Conservation (phyloP, 2,797 vertebrate genomes). For the Galagoides demidoff region DNA sequence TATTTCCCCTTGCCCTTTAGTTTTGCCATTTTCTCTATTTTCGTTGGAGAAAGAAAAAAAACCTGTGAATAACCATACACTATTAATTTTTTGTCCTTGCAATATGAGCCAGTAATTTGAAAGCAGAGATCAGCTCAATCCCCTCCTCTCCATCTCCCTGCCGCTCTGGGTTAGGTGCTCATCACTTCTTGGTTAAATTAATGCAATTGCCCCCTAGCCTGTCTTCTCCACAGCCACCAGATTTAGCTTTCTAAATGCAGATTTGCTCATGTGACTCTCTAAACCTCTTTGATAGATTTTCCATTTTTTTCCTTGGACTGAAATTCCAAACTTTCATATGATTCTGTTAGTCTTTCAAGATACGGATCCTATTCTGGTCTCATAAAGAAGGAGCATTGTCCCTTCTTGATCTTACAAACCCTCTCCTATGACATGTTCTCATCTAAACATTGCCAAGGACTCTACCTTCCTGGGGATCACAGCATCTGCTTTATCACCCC, state of each 20-base stretch:
- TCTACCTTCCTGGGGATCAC: neutral
- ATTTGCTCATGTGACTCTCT: conserved; percentile 43
- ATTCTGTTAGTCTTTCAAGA: neutral
- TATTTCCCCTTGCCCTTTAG: neutral
- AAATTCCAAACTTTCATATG: neutral
- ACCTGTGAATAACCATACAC: neutral
- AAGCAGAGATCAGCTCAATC: conserved; percentile 17
- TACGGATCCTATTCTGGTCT: neutral
- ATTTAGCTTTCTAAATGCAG: conserved; percentile 48
- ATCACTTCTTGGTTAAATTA: conserved; percentile 24
- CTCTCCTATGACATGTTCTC: neutral
- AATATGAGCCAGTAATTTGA: neutral
- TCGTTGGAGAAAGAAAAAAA: neutral
- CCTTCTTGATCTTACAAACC: neutral
- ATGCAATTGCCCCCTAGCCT: conserved; percentile 18
- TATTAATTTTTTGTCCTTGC: neutral
- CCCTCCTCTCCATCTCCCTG: neutral
- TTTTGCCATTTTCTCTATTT: conserved; percentile 26
- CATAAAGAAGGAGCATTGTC: neutral
- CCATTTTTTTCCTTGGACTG: neutral
- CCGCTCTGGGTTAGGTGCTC: neutral
- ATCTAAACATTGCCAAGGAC: neutral
- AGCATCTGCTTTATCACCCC: neutral
- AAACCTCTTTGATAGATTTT: conserved; percentile 1
- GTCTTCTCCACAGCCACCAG: neutral